phyloP scores from a whole-genome alignment of 1,140 invertebrate species.

The Lanistes nyassanus region DNA sequence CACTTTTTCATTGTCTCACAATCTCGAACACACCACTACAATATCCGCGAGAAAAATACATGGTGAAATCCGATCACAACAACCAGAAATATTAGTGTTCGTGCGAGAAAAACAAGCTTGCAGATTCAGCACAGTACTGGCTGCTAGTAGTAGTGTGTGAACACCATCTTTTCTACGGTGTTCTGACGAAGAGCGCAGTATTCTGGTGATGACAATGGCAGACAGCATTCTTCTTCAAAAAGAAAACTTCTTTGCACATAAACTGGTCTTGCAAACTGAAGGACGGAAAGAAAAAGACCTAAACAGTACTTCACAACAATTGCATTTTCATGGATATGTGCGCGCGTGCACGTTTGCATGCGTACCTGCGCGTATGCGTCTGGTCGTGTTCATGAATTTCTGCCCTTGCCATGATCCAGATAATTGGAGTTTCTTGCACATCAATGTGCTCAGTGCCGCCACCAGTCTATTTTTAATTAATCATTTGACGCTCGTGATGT shows the following conservation, averaged over 20 bases:
- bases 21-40: too few relatives aligned
- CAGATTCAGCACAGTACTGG: not conserved
- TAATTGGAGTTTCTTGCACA: not conserved
- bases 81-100: not conserved
- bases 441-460: not conserved
- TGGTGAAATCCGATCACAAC: not conserved
- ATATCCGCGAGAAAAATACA: too few relatives aligned
- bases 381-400: not conserved
- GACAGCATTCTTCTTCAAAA: too few relatives aligned
- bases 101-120: not conserved
- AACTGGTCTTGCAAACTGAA: not conserved
- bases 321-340: not conserved
- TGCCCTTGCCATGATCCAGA: too few relatives aligned
- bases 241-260: too few relatives aligned
- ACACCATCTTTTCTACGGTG: not conserved
- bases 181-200: too few relatives aligned
- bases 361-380: too few relatives aligned
- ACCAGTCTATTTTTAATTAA: too few relatives aligned
- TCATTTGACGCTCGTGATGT: too few relatives aligned
- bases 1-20: constrained; percentile 7
- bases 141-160: not conserved
- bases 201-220: too few relatives aligned
- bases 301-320: not conserved
- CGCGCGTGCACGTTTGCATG: too few relatives aligned
- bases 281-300: not conserved